These are phyloP conservation scores for Eupsittula cactorum DNA, from an alignment of 2,113 vertebrate species.

Conservation along the genomic window DNA sequence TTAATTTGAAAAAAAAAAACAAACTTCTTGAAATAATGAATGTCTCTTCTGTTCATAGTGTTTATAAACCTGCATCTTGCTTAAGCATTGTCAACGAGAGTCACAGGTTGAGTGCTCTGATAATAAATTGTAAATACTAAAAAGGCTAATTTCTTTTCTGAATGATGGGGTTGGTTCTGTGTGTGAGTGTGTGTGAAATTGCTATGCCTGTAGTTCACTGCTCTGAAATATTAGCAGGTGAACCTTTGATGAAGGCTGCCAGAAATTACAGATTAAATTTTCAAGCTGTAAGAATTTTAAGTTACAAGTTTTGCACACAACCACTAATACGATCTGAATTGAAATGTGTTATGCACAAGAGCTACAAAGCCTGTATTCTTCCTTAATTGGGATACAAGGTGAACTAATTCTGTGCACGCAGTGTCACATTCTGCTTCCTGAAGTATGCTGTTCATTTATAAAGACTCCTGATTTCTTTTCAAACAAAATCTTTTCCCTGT, in stretches of 20 bases:
- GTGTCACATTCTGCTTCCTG: neutral
- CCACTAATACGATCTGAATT: neutral
- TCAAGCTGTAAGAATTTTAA: neutral
- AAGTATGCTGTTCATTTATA: neutral
- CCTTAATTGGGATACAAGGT: neutral
- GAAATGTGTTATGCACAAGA: neutral
- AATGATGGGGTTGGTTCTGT: neutral
- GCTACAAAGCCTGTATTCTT: neutral
- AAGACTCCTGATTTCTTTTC: slow-evolving; percentile 31
- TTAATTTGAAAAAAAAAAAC: neutral
- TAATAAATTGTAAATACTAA: neutral
- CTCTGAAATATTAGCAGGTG: neutral
- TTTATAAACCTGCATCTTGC: neutral
- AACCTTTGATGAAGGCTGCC: neutral
- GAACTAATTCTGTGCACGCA: neutral
- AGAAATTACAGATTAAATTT: slow-evolving; percentile 34
- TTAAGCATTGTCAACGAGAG: neutral
- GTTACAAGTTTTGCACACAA: neutral
- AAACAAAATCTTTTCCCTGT: slow-evolving; percentile 17
- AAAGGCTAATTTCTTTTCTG: neutral
- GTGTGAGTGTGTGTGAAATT: slow-evolving; percentile 29
- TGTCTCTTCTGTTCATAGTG: neutral
- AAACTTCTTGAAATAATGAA: neutral
- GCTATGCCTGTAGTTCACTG: slow-evolving; percentile 1
- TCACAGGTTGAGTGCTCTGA: neutral